Percentiles rank a stretch among this genome's conserved stretches.
phyloP scores from a whole-genome alignment of 2,113 vertebrate genomes.

The Argyrosomus japonicus region DNA sequence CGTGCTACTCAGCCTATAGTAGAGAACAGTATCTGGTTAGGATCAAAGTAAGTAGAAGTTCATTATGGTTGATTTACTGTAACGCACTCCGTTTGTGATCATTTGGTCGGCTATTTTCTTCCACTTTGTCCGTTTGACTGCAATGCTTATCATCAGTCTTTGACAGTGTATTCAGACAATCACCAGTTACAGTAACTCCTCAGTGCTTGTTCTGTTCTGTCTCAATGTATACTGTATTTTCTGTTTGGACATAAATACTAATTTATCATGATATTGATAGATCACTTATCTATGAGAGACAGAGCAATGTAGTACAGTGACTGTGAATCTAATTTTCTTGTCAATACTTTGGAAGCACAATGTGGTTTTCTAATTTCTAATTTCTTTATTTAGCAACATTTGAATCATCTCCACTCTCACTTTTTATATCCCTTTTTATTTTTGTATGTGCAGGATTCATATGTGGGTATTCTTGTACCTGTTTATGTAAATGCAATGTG shows the following conservation, averaged over 20 bases:
- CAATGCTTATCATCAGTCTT: too few species aligned
- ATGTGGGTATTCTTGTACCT: background rate
- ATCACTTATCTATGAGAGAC: too few species aligned
- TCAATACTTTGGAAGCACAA: background rate
- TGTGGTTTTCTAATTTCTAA: too few species aligned
- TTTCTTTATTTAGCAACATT: too few species aligned
- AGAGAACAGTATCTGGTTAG: background rate
- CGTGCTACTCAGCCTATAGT: background rate
- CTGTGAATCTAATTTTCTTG: background rate
- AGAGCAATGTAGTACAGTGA: background rate
- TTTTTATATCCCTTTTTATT: background rate
- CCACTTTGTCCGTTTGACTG: too few species aligned
- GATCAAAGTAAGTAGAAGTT: background rate
- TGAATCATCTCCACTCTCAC: background rate
- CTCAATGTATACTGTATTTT: background rate
- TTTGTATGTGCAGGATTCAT: background rate
- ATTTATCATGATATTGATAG: background rate
- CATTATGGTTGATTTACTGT: background rate
- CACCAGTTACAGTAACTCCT: conserved; percentile 3
- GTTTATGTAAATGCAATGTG: conserved; percentile 23
- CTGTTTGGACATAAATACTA: background rate
- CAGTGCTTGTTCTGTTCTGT: conserved; percentile 4
- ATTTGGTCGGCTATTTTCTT: too few species aligned
- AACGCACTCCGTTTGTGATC: background rate
- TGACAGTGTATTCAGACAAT: background rate